Percentiles rank a stretch among this genome's conserved stretches.
These are phyloP conservation scores for Bufo gargarizans DNA, from an alignment of 2,113 vertebrate genomes.

Conservation along the genomic window DNA sequence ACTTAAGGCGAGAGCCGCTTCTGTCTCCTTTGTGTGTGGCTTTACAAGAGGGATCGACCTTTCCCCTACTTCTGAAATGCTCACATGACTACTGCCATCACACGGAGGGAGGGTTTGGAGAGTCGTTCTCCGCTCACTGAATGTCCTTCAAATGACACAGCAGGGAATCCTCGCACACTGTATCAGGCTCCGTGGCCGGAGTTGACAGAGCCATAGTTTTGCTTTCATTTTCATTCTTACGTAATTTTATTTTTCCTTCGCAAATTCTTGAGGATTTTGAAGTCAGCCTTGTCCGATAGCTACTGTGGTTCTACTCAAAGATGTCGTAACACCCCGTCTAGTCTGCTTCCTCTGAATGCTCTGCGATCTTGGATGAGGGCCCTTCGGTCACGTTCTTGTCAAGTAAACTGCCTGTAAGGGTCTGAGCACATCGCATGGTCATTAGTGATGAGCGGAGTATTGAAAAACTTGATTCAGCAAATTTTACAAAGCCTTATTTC, in stretches of 20 bases:
- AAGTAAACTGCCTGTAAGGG: no score
- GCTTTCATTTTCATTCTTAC: constrained; percentile 42
- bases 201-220: neutral
- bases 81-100: neutral
- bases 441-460: no score
- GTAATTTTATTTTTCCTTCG: neutral
- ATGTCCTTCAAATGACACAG: constrained; percentile 47
- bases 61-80: constrained; percentile 41
- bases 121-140: neutral
- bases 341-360: neutral
- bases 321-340: neutral
- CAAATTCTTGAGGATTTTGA: neutral
- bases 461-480: no score
- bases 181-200: neutral
- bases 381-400: no score
- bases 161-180: constrained; percentile 28
- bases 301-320: neutral
- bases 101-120: neutral
- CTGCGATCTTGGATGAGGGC: neutral
- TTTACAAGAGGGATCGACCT: constrained; percentile 31
- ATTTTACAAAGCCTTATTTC: no score
- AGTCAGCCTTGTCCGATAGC: neutral
- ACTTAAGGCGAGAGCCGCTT: constrained; percentile 17
- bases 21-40: constrained; percentile 33
- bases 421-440: no score